Evolutionary conservation across 2,888 invertebrate genomes (phyloP).

Genomic region (Eristalis pertinax): DNA sequence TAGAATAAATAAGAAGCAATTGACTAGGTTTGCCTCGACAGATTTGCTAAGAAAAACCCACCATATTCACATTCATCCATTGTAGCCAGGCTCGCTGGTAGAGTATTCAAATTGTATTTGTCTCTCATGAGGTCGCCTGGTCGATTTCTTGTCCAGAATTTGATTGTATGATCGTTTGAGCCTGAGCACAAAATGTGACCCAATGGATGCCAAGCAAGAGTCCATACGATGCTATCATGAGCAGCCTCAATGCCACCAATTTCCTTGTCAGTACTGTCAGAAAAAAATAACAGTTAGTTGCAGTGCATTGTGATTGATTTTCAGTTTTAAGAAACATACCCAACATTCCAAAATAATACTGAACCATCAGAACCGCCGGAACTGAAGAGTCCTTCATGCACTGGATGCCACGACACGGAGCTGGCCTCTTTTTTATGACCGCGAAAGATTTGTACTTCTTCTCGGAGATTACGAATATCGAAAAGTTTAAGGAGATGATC

Average conservation of each 20-base stretch:
- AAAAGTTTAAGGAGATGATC: constrained; percentile 98
- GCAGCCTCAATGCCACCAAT: constrained; percentile 99
- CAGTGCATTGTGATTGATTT: background rate
- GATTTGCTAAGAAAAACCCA: constrained; percentile 74
- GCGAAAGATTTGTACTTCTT: constrained; percentile 98
- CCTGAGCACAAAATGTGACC: constrained; percentile 99
- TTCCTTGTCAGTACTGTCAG: constrained; percentile 94
- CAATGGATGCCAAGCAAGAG: constrained; percentile 99
- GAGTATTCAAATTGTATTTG: constrained; percentile 96
- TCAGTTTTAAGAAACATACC: constrained; percentile 83
- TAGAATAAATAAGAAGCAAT: background rate
- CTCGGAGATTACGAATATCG: constrained; percentile 96
- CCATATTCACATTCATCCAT: constrained; percentile 88
- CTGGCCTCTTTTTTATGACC: constrained; percentile 99
- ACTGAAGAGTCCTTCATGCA: constrained; percentile 97
- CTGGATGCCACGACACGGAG: constrained; percentile 98
- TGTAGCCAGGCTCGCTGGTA: constrained; percentile 91
- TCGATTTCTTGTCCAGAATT: constrained; percentile 99
- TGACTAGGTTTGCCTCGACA: no score
- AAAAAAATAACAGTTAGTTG: background rate
- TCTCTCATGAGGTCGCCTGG: constrained; percentile 99
- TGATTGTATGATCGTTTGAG: constrained; percentile 99
- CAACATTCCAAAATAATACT: constrained; percentile 99
- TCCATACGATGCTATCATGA: constrained; percentile 99
- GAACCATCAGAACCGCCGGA: constrained; percentile 99